Evolutionary conservation across 2,113 vertebrate genomes (phyloP).

Genomic region (Amblyornis subalaris): DNA sequence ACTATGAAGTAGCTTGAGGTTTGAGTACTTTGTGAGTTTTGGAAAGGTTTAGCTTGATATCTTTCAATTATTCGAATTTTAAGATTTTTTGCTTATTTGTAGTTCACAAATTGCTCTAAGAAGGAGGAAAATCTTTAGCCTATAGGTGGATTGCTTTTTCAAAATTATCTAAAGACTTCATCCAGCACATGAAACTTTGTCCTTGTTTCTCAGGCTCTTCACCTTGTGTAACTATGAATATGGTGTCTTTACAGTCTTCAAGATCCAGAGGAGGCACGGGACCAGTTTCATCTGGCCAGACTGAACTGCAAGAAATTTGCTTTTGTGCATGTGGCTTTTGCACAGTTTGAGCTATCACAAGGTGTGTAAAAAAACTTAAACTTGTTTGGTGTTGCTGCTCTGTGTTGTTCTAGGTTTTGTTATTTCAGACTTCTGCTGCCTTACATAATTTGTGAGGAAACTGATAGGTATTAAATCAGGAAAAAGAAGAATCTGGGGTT

Average conservation of each 20-base stretch:
- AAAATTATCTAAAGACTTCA: not conserved
- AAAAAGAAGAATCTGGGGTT: not conserved
- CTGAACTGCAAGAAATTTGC: constrained; percentile 91
- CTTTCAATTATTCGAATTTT: not conserved
- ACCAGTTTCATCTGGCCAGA: constrained; percentile 88
- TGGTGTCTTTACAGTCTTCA: constrained; percentile 66
- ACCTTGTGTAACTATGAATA: not conserved
- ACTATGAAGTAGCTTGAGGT: not conserved
- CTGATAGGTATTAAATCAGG: not conserved
- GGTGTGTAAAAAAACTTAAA: constrained; percentile 67
- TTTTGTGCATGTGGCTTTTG: constrained; percentile 91
- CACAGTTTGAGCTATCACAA: constrained; percentile 90
- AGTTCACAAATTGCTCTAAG: not conserved
- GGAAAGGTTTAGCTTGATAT: not conserved
- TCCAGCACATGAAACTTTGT: not conserved
- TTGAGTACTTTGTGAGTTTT: not conserved
- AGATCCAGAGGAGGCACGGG: constrained; percentile 88
- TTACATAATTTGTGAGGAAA: not conserved
- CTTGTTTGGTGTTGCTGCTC: not conserved
- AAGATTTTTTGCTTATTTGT: not conserved
- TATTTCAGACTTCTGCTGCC: not conserved
- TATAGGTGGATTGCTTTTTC: not conserved
- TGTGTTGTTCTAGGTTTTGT: not conserved
- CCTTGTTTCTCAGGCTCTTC: not conserved
- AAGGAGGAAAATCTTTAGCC: not conserved